Evolutionary conservation across 53 echinoderm and acorn worm species (phyloP), one percentile per base, ranked within the genome.

Genomic region (Holothuria scabra): DNA sequence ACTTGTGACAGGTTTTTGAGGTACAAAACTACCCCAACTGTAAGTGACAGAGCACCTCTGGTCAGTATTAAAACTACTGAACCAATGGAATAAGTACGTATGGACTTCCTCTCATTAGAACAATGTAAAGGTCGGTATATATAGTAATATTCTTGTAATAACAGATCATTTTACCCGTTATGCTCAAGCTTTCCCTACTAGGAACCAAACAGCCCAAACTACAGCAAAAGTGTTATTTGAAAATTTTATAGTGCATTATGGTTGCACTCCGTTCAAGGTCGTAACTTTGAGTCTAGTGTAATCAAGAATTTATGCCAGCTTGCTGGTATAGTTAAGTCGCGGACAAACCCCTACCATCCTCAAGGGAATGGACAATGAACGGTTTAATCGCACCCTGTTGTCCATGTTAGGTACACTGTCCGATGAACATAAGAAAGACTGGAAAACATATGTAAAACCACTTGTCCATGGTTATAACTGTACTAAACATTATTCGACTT

Each of bases 31-130:
- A 76, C 65, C 19, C 89, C 67, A 38, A 48, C 31, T 23, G 8
- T 68, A 7, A 76, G 60, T 5, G 84, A 55, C n/a, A 84, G 62
- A 28, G 91, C 85, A 35, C 88, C 87, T 21, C 41, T 88, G 20
- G 82, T 91, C n/a, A 84, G 57, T 29, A 87, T 87, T 4, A 30
- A 83, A 1, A 86, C 90, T 5, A 89, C 29, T 23, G 90, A 85
- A 37, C 90, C 85, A 2, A 59, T 90, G 48, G 90, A 90, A 56
- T 32, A 86, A 18, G 59, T 86, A 6, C 61, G 90, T 23, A 90
- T 90, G 14, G 90, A 90, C 44, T 90, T 38, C 32, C 48, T 86
- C 12, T 85, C 86, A 20, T 61, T 86, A 19, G 90, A 90, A 80
- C 23, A 56, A 28, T 76, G 52, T 25, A 69, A 67, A 59, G 87